Evolutionary conservation across 2,797 vertebrate species (phyloP).

Genomic region (Denticeps clupeoides): DNA sequence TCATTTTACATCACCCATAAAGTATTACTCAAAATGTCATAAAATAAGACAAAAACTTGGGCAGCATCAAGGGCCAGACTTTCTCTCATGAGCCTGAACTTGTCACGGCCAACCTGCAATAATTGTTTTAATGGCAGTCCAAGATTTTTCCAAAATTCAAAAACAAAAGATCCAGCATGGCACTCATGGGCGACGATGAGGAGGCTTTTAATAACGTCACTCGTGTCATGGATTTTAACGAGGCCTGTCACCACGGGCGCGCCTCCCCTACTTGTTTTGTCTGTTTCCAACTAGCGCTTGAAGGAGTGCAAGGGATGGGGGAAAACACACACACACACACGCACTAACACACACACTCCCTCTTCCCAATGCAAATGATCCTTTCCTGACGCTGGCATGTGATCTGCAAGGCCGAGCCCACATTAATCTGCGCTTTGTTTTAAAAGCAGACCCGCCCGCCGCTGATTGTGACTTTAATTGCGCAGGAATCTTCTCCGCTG

Average conservation of each 20-base stretch:
- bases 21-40: too few relatives aligned
- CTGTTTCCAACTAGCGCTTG: constrained; percentile 30
- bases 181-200: constrained; percentile 8
- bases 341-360: constrained; percentile 26
- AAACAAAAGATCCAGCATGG: constrained; percentile 5
- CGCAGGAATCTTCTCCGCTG: constrained; percentile 66
- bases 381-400: constrained; percentile 41
- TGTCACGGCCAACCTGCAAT: constrained; percentile 28
- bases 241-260: constrained; percentile 35
- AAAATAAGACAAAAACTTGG: not conserved
- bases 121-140: constrained; percentile 48
- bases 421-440: too few relatives aligned
- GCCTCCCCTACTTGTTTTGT: constrained; percentile 43
- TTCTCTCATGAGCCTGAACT: not conserved
- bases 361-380: constrained; percentile 50
- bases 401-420: constrained; percentile 29
- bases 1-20: too few relatives aligned
- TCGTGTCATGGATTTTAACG: constrained; percentile 41
- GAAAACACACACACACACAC: too few relatives aligned
- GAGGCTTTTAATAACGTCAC: constrained; percentile 40
- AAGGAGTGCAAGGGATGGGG: constrained; percentile 33
- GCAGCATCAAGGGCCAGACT: not conserved
- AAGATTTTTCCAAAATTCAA: constrained; percentile 32
- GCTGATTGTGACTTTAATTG: constrained; percentile 59
- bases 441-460: too few relatives aligned